Evolutionary conservation across 2,113 vertebrate genomes (phyloP), one percentile per base, ranked within the genome.

Genomic region (Oreocharis arfaki): DNA sequence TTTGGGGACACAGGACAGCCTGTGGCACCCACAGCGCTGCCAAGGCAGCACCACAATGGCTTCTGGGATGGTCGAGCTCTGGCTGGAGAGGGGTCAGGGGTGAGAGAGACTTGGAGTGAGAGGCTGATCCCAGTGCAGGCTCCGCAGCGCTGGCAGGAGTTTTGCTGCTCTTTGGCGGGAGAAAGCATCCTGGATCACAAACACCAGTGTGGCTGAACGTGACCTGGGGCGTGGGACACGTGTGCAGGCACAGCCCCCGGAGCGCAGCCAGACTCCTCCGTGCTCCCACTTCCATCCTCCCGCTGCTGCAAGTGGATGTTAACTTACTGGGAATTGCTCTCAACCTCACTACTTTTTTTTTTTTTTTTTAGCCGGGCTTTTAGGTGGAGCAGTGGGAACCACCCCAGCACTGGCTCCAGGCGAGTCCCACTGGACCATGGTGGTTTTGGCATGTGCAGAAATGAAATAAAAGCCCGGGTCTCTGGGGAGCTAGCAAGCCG

Each of bases 21-120:
- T n/a, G 39, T 0, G 0, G 49, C 39, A 53, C 13, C 11, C 7
- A 1, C 32, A 41, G 71, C 18, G 1, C 13, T 39, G 14, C 37
- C 55, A 8, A n/a, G 27, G 35, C 50, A 68, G 41, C 49, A 27
- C 9, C 32, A 11, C 1, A 0, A 3, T 22, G 49, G 60, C 19
- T 52, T 17, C 47, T n/a, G 76, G 37, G 44, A n/a, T 32, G 8
- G 37, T 20, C 0, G 0, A 83, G 44, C 28, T 37, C n/a, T 0
- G 1, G 15, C 49, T 1, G 0, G 16, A 44, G 26, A 15, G 5
- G 20, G 13, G 8, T 33, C 28, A n/a, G 1, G 0, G 3, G 0
- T 47, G 46, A 7, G 27, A 47, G 41, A 42, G 41, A 24, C 16
- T 7, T 2, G 2, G 44, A 64, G 28, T 5, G 35, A 50, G 47